Percentiles rank a stretch among this genome's conserved stretches.
Evolutionary conservation across 2,888 invertebrate genomes (phyloP).

Genomic region (Micropterix aruncella): DNA sequence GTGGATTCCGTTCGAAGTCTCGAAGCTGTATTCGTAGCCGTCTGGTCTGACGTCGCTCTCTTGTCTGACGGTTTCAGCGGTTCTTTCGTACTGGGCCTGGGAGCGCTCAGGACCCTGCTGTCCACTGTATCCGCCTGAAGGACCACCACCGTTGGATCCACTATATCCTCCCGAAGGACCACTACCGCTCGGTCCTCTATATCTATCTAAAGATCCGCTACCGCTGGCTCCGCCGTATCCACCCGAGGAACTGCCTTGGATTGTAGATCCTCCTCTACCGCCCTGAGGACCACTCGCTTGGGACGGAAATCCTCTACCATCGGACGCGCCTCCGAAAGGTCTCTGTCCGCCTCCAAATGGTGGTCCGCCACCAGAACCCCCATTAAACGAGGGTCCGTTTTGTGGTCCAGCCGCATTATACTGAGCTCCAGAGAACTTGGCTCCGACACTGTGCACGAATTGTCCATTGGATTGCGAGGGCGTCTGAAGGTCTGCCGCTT

Average conservation of each 20-base stretch:
- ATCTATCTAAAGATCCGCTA: too few species aligned
- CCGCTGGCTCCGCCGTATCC: background rate
- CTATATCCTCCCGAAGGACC: too few species aligned
- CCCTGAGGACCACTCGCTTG: too few species aligned
- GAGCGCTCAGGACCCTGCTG: background rate
- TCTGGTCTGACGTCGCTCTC: slow-evolving; percentile 32
- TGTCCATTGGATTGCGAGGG: slow-evolving; percentile 14
- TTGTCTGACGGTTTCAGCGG: background rate
- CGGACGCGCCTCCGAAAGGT: too few species aligned
- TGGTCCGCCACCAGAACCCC: too few species aligned
- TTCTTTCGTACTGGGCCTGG: background rate
- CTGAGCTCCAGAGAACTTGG: background rate
- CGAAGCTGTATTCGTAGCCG: slow-evolving; percentile 32
- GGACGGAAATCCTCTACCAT: too few species aligned
- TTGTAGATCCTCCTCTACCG: too few species aligned
- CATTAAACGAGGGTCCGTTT: too few species aligned
- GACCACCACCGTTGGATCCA: background rate
- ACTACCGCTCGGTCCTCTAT: too few species aligned
- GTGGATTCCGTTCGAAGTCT: slow-evolving; percentile 34
- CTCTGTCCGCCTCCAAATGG: too few species aligned
- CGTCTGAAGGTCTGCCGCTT: slow-evolving; percentile 19
- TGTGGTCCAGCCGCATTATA: background rate
- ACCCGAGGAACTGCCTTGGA: too few species aligned
- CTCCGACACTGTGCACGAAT: background rate
- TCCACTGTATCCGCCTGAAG: background rate